Evolutionary conservation across 2,888 invertebrate species (phyloP), one percentile per base, ranked within the genome.

Genomic region (Spodoptera picta): DNA sequence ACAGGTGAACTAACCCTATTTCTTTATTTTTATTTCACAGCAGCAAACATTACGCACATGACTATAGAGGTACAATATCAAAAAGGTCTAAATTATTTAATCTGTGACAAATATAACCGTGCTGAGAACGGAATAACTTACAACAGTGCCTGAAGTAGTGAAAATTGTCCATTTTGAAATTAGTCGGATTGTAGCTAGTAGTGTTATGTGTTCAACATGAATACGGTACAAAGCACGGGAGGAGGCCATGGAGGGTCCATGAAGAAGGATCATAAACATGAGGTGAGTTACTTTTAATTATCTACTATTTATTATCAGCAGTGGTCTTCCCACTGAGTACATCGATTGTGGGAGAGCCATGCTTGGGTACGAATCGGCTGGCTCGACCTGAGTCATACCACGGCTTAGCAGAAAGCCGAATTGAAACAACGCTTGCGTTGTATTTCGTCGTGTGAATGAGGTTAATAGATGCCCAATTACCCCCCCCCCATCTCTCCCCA

Each of bases 211-310:
- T 69, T 67, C 49, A 80, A 89, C 55, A 96, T 96, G 96, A 96
- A 96, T 83, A 96, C 96, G 2, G 96, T 96, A 47, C 96, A 96
- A 86, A 96, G 96, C 79, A 93, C 95, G 0, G 96, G 96, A 9
- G 95, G 95, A 0, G 96, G 96, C 36, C 95, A 95, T 78, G 95
- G 95, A 0, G 95, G 95, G 27, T 93, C 95, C 69, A 91, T 95
- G 88, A 95, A 95, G 79, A 96, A 96, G 88, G 95, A 95, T 65
- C 93, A 93, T 65, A 95, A 95, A 65, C 95, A 95, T 79, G 96
- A 96, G 92, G 95, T 96, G 81, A 93, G 92, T 83, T n/a, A 2
- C 4, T n/a, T 11, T n/a, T 7, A 14, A 43, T 52, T 47, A 52
- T 42, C 11, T 27, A 27, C 27, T 27, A 3, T 19, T 19, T 19